These are phyloP conservation scores for Diabrotica virgifera DNA, from an alignment of 1,140 invertebrate genomes.

Conservation along the genomic window DNA sequence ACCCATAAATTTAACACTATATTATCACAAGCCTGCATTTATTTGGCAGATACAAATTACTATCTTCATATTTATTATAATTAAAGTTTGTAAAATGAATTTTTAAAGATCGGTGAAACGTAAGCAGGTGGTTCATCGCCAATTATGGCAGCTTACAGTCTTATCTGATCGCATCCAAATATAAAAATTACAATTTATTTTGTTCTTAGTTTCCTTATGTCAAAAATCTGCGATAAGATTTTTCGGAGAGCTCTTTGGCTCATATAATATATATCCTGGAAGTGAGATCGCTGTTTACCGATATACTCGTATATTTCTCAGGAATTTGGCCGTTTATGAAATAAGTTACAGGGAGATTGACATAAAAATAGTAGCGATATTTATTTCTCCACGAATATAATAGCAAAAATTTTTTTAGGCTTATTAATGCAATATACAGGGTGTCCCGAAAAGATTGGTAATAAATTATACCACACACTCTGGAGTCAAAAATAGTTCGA, in stretches of 20 bases:
- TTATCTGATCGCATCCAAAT: conserved; percentile 8
- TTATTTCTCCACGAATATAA: too few species aligned
- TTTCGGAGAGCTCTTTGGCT: conserved; percentile 6
- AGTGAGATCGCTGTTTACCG: background rate
- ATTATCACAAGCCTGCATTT: background rate
- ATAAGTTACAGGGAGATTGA: too few species aligned
- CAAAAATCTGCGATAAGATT: conserved; percentile 14
- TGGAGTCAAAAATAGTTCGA: too few species aligned
- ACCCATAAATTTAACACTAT: background rate
- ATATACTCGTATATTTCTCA: background rate
- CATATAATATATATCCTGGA: conserved; percentile 8
- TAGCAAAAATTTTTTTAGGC: too few species aligned
- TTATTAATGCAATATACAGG: too few species aligned
- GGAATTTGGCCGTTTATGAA: too few species aligned
- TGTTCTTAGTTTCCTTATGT: conserved; percentile 8
- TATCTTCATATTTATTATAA: conserved; percentile 7
- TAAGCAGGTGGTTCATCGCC: conserved; percentile 12
- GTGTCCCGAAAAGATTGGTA: too few species aligned
- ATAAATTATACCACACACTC: too few species aligned
- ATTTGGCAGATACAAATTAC: conserved; percentile 8
- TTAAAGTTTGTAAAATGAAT: conserved; percentile 12
- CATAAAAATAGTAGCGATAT: too few species aligned
- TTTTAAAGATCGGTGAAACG: conserved; percentile 8
- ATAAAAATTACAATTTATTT: conserved; percentile 13
- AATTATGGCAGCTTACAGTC: conserved; percentile 6